Evolutionary conservation across 2,113 vertebrate species (phyloP).

Genomic region (Cyprinodon variegatus): DNA sequence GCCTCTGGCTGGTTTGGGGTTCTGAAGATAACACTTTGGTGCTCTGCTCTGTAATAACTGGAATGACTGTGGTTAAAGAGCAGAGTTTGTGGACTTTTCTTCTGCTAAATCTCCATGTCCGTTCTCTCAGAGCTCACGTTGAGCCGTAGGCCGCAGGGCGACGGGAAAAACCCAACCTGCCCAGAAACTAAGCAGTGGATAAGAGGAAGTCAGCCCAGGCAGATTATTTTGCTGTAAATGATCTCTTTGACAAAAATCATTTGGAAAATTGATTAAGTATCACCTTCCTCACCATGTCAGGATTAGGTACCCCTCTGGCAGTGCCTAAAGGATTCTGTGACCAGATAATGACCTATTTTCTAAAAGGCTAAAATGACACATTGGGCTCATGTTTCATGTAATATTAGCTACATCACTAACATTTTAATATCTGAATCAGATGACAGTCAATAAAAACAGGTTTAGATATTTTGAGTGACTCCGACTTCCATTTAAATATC

Average conservation of each 20-base stretch:
- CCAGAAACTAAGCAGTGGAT: slow-evolving; percentile 32
- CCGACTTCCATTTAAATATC: not conserved
- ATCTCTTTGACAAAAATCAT: slow-evolving; percentile 49
- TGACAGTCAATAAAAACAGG: not conserved
- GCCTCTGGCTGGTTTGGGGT: slow-evolving; percentile 34
- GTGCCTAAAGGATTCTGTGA: not conserved
- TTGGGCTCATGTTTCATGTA: too few relatives aligned
- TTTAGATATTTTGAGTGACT: not conserved
- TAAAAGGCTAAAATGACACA: not conserved
- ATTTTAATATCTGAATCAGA: not conserved
- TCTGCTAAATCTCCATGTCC: slow-evolving; percentile 5
- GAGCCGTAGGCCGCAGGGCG: slow-evolving; percentile 34
- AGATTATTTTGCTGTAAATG: slow-evolving; percentile 2
- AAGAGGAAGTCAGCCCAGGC: slow-evolving; percentile 35
- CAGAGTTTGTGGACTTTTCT: not conserved
- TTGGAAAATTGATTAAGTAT: slow-evolving; percentile 41
- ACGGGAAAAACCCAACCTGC: not conserved
- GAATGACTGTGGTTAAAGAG: slow-evolving; percentile 22
- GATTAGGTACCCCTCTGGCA: slow-evolving; percentile 9
- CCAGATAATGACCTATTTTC: not conserved
- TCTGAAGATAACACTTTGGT: slow-evolving; percentile 41
- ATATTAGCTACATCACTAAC: not conserved
- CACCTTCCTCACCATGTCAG: slow-evolving; percentile 17
- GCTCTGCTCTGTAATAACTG: slow-evolving; percentile 22
- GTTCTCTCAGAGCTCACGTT: slow-evolving; percentile 25